Conservation (phyloP, 2,113 vertebrate species). For the Eubucco bourcierii region DNA sequence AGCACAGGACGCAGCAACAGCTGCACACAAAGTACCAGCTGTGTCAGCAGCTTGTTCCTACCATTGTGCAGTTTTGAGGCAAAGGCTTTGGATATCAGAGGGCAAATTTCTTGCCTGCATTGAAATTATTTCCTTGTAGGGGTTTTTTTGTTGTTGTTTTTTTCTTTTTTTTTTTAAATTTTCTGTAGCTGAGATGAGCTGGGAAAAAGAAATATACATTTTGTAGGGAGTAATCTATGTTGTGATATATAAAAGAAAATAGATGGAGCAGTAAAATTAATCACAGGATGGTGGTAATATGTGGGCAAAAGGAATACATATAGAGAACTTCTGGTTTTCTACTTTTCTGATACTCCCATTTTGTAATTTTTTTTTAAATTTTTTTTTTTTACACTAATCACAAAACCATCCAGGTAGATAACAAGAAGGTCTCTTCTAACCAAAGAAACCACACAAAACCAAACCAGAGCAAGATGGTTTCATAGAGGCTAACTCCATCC, state of each 20-base stretch:
- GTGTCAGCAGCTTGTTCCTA: neutral
- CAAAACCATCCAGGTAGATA: neutral
- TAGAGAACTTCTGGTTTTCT: neutral
- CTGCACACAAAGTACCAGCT: neutral
- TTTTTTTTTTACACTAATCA: neutral
- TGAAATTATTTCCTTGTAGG: neutral
- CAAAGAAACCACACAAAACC: neutral
- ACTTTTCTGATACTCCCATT: neutral
- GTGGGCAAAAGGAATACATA: neutral
- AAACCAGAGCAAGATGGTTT: neutral
- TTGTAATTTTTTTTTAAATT: neutral
- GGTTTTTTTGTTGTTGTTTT: neutral
- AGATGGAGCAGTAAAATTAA: neutral
- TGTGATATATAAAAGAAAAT: neutral
- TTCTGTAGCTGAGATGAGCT: neutral
- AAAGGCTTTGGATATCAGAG: neutral
- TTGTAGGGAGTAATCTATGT: neutral
- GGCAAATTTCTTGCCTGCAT: neutral
- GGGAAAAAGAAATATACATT: neutral
- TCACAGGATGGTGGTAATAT: neutral
- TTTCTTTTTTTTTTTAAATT: neutral
- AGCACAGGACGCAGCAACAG: neutral
- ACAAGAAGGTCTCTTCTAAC: neutral
- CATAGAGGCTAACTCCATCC: neutral
- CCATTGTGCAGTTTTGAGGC: neutral